These are phyloP conservation scores for Syndactyla subalaris DNA, from an alignment of 2,797 vertebrate species.

Conservation along the genomic window DNA sequence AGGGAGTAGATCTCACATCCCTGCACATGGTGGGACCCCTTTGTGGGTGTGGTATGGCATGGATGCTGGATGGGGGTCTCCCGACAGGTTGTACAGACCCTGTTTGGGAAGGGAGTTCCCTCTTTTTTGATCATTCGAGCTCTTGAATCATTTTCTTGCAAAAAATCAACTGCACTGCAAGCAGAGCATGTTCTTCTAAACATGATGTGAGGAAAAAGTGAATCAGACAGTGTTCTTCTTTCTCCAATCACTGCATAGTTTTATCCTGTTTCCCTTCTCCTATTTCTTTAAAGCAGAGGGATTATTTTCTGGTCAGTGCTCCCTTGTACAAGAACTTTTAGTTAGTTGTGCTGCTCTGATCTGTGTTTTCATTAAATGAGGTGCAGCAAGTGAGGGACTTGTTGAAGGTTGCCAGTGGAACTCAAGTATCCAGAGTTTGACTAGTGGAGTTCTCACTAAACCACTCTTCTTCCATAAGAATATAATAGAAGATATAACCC, in stretches of 20 bases:
- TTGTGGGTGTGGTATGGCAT: rapidly evolving
- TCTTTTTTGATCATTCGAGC: neutral
- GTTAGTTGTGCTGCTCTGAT: neutral
- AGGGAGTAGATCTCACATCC: neutral
- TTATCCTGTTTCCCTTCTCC: neutral
- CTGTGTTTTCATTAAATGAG: neutral
- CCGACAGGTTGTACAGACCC: neutral
- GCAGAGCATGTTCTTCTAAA: neutral
- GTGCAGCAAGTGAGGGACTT: neutral
- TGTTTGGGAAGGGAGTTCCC: neutral
- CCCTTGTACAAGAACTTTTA: neutral
- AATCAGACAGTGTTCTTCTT: neutral
- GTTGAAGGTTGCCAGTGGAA: neutral
- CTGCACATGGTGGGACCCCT: rapidly evolving
- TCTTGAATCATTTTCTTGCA: neutral
- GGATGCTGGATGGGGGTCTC: rapidly evolving
- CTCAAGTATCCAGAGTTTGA: neutral
- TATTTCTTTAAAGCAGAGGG: neutral
- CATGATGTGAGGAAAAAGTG: neutral
- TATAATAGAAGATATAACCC: neutral
- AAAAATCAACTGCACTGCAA: rapidly evolving
- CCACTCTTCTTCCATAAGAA: neutral
- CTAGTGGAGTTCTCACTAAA: neutral
- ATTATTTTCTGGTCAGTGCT: neutral
- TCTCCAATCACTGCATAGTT: neutral